These are phyloP conservation scores for Chrysocyon brachyurus DNA, from an alignment of 2,797 vertebrate genomes.

Conservation along the genomic window DNA sequence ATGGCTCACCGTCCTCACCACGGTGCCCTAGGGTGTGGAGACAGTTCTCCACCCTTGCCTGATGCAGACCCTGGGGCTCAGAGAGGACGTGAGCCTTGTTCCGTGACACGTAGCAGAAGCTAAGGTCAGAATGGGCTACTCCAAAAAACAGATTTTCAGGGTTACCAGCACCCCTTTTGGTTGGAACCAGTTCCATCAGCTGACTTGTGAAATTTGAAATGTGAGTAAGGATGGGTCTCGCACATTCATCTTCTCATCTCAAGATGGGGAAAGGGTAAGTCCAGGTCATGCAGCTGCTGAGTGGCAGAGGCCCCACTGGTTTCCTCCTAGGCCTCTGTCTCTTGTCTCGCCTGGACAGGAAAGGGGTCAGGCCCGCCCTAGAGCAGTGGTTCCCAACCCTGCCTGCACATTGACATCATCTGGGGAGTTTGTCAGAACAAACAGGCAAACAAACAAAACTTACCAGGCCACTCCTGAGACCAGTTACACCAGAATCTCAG, in stretches of 20 bases:
- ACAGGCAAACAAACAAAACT: background rate
- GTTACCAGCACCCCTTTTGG: background rate
- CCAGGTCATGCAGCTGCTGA: background rate
- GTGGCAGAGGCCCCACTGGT: background rate
- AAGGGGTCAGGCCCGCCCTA: background rate
- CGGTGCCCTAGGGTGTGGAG: background rate
- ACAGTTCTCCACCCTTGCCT: background rate
- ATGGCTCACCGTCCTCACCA: rapidly evolving
- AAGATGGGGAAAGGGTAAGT: background rate
- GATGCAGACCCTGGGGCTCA: background rate
- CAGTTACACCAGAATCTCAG: background rate
- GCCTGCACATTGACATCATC: background rate
- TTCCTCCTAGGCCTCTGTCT: rapidly evolving
- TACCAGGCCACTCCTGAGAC: background rate
- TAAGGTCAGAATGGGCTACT: background rate
- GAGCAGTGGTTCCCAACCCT: background rate
- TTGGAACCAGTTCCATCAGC: background rate
- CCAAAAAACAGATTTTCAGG: background rate
- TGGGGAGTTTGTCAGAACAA: background rate
- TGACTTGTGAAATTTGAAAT: background rate
- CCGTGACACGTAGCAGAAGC: background rate
- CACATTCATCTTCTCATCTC: rapidly evolving
- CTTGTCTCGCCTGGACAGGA: background rate
- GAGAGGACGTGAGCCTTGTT: background rate
- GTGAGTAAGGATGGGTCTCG: background rate